These are phyloP conservation scores for Pionites leucogaster DNA, from an alignment of 2,113 vertebrate species.

Conservation along the genomic window DNA sequence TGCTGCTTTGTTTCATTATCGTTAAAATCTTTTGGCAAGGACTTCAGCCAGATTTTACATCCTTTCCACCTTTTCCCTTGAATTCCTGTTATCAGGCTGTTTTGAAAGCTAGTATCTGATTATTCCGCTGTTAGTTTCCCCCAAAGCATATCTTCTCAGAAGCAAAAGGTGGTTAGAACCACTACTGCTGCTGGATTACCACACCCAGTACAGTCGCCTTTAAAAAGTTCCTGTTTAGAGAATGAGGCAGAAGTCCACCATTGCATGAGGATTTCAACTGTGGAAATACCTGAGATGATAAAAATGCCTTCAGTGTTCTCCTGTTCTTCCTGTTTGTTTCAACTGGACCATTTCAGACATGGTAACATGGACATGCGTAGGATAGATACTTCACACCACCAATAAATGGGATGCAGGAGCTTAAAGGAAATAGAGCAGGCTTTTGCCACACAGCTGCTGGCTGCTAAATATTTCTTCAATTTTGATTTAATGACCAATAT, in stretches of 20 bases:
- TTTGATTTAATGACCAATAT: neutral
- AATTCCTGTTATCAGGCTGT: neutral
- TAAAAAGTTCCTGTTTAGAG: neutral
- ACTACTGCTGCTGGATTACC: neutral
- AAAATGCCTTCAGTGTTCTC: neutral
- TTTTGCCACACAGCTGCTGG: neutral
- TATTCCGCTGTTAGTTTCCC: neutral
- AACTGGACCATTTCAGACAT: neutral
- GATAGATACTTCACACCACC: neutral
- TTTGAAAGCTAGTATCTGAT: neutral
- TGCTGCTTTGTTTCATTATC: conserved; percentile 4
- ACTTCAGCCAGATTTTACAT: neutral
- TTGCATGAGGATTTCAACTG: neutral
- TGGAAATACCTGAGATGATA: neutral
- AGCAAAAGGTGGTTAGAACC: neutral
- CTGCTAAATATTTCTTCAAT: neutral
- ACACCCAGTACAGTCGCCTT: neutral
- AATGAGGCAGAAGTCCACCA: neutral
- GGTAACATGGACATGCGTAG: neutral
- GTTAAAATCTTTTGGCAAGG: conserved; percentile 1
- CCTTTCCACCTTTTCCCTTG: neutral
- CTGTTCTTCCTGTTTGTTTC: neutral
- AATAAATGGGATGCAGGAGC: neutral
- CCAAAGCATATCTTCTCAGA: neutral
- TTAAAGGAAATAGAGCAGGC: neutral